Conservation (phyloP, 2,797 vertebrate genomes). For the Brachyrhaphis roseni region DNA sequence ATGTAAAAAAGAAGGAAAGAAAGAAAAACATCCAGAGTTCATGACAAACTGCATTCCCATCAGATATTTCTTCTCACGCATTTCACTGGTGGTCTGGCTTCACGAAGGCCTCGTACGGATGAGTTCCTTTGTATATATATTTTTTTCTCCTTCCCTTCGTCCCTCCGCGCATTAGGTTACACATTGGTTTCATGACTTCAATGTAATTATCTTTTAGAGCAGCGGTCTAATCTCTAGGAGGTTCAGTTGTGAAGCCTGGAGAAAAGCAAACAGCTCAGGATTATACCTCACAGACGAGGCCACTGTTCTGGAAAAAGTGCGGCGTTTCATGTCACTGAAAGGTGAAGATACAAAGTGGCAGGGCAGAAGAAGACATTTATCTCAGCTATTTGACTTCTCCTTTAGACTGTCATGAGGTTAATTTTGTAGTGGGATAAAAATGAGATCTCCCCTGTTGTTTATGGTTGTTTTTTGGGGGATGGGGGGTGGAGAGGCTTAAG, state of each 20-base stretch:
- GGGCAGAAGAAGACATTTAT: conserved; percentile 6
- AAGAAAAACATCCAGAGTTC: neutral
- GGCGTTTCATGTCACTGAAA: conserved; percentile 34
- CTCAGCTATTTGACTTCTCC: conserved; percentile 9
- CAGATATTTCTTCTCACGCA: conserved; percentile 24
- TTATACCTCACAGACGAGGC: conserved; percentile 1
- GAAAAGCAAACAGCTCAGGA: conserved; percentile 22
- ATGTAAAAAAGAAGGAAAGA: neutral
- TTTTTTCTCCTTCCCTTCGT: neutral
- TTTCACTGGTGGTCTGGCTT: conserved; percentile 13
- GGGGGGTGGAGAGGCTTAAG: neutral
- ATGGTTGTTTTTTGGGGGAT: neutral
- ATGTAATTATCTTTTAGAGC: conserved; percentile 21
- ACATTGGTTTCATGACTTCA: conserved; percentile 16
- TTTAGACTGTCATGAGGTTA: neutral
- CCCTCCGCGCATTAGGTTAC: neutral
- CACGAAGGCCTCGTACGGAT: conserved; percentile 6
- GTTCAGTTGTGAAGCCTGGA: neutral
- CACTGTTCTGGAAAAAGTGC: conserved; percentile 15
- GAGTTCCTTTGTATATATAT: neutral
- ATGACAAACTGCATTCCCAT: conserved; percentile 30
- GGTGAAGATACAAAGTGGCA: conserved; percentile 39
- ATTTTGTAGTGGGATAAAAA: neutral
- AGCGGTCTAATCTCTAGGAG: conserved; percentile 6
- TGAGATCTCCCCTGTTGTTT: neutral